phyloP scores from a whole-genome alignment of 2,797 vertebrate genomes.

The Eulemur mongoz region DNA sequence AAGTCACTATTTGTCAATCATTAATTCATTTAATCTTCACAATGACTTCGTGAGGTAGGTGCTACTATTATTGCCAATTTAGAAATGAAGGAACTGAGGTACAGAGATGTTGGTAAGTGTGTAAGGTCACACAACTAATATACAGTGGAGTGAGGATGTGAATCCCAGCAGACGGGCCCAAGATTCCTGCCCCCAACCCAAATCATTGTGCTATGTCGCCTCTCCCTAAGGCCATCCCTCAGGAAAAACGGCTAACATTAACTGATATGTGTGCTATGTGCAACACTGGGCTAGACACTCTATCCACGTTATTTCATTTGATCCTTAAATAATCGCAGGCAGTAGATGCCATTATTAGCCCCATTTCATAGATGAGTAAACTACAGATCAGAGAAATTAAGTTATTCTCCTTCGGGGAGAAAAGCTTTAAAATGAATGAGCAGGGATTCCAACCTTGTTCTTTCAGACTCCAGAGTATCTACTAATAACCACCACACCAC shows the following conservation, averaged over 20 bases:
- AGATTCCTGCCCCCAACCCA: not conserved
- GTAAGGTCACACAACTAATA: not conserved
- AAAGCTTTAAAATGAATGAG: conserved; percentile 12
- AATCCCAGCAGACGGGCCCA: not conserved
- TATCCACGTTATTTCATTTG: not conserved
- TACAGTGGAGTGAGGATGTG: not conserved
- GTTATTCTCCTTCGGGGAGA: not conserved
- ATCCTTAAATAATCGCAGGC: not conserved
- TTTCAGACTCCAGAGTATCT: not conserved
- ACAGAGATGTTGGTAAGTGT: not conserved
- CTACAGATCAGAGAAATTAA: not conserved
- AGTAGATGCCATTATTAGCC: not conserved
- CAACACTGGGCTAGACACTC: not conserved
- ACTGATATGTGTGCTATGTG: not conserved
- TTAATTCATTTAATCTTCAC: not conserved
- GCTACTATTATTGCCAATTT: not conserved
- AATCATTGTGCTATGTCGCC: too few species aligned
- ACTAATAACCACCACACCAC: not conserved
- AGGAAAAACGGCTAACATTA: not conserved
- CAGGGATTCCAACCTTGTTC: not conserved
- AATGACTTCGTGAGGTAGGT: not conserved
- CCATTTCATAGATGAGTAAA: not conserved
- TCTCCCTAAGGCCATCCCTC: not conserved
- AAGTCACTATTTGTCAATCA: not conserved
- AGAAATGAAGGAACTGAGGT: not conserved